Evolutionary conservation across 2,113 vertebrate genomes (phyloP).

Genomic region (Columba livia): DNA sequence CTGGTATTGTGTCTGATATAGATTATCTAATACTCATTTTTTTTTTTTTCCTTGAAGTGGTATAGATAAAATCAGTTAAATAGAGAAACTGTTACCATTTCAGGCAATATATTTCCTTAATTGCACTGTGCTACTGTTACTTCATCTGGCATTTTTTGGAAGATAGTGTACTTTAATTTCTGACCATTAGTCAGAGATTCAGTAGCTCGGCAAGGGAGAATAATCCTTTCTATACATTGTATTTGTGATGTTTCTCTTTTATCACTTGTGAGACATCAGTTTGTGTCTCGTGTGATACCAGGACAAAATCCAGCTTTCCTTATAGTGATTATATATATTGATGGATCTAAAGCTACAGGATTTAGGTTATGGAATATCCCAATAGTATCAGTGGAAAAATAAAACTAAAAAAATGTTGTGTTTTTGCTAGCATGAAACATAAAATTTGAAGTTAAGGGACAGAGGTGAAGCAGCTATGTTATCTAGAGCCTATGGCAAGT

Average conservation of each 20-base stretch:
- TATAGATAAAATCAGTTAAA: background rate
- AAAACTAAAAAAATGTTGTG: background rate
- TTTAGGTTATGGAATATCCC: background rate
- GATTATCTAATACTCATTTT: background rate
- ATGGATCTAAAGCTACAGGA: background rate
- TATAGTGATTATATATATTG: background rate
- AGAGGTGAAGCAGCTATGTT: background rate
- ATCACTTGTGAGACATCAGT: accelerated
- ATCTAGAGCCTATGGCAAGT: background rate
- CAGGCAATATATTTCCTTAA: background rate
- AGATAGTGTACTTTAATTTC: background rate
- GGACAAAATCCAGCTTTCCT: background rate
- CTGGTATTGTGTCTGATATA: background rate
- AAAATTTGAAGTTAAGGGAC: background rate
- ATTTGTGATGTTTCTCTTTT: background rate
- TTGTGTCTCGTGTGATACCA: background rate
- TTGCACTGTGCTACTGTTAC: background rate
- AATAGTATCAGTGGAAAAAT: background rate
- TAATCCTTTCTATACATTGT: background rate
- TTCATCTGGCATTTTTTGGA: background rate
- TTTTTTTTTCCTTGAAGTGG: background rate
- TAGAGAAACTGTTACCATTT: background rate
- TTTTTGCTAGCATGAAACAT: background rate
- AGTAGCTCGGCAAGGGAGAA: background rate
- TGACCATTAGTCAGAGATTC: background rate